Evolutionary conservation across 2,113 vertebrate species (phyloP).

Genomic region (Anhinga rufa): DNA sequence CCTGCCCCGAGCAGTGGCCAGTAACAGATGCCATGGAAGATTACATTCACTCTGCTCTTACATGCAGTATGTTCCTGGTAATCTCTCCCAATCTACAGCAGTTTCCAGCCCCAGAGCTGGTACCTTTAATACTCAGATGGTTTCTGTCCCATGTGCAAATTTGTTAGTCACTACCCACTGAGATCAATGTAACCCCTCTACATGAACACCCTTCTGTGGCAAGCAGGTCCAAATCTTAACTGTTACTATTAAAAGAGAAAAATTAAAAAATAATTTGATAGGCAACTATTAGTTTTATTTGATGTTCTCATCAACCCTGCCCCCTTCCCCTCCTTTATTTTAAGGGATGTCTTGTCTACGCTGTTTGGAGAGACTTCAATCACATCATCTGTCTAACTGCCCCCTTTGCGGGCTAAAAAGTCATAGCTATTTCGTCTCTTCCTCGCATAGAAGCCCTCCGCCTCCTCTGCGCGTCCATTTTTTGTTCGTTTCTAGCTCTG

Average conservation of each 20-base stretch:
- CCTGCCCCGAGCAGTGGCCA: neutral
- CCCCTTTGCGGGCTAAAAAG: neutral
- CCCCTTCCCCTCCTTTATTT: neutral
- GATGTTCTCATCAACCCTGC: neutral
- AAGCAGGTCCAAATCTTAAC: neutral
- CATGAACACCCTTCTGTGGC: neutral
- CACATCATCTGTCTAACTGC: neutral
- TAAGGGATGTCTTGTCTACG: neutral
- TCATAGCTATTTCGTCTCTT: neutral
- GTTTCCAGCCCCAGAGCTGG: neutral
- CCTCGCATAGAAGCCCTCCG: neutral
- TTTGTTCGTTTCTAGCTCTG: neutral
- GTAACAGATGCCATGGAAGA: neutral
- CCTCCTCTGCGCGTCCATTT: neutral
- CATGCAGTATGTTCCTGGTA: neutral
- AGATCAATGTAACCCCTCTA: neutral
- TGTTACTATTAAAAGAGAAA: neutral
- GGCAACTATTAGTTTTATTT: neutral
- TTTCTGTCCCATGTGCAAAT: neutral
- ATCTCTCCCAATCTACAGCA: neutral
- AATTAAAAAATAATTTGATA: neutral
- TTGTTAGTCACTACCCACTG: neutral
- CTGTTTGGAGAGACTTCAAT: neutral
- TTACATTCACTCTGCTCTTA: neutral
- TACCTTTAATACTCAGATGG: neutral